Evolutionary conservation across 2,797 vertebrate species (phyloP), one percentile per base, ranked within the genome.

Genomic region (Acridotheres tristis): DNA sequence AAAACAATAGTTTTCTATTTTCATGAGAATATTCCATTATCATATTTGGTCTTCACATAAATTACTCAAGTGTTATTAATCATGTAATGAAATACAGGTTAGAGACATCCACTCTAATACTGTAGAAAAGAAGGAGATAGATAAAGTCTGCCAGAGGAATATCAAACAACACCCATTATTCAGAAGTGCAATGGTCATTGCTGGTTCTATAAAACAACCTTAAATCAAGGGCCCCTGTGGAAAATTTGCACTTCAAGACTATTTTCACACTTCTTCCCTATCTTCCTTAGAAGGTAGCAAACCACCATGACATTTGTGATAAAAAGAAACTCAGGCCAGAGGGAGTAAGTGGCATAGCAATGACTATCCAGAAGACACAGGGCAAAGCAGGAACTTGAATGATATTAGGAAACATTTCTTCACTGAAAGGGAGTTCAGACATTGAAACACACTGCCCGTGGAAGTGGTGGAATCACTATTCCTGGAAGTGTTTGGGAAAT

Each of bases 211-310:
- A 34, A 66, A 73, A 12, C 7, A 53, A 7, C 13, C 16, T 53
- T 51, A 57, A 43, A 23, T 55, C 1, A 5, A 62, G 32, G 14
- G 1, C 1, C 2, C 3, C 29, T 27, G 11, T 48, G 23, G 9
- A 32, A 72, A 15, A 13, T 42, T 11, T 29, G 15, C 4, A 23
- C 3, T 55, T 40, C 40, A 16, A 40, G 40, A 15, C n/a, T 34
- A 30, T 65, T 72, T 72, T 53, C 15, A 27, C 55, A 30, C 5
- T 20, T 26, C 10, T 42, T 82, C 5, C 15, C 21, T 30, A 27
- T 26, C 13, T 51, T 82, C 9, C 11, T 21, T 21, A 42, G 14
- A 59, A 76, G 9, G 10, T 3, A 63, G 38, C 5, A n/a, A 89
- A 76, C 4, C 20, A 43, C 7, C 5, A 3, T 34, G 32, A 18